Conservation (phyloP, 2,888 invertebrate species). For the Calliphora vomitoria region DNA sequence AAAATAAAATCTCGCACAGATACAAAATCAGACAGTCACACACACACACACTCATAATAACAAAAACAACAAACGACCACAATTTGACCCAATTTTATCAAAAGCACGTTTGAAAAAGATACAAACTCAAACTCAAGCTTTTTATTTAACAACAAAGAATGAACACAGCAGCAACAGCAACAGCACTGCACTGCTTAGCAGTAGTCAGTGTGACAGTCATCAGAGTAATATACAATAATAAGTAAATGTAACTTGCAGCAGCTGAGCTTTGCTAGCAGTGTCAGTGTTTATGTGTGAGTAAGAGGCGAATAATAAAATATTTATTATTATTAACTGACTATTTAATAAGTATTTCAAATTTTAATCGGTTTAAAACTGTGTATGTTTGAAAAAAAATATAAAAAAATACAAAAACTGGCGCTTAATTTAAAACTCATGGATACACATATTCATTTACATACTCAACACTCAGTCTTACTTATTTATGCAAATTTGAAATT, state of each 20-base stretch:
- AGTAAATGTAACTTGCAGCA: background rate
- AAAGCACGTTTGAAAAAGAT: conserved; percentile 66
- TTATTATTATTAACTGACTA: background rate
- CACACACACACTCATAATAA: conserved; percentile 23
- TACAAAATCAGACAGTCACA: background rate
- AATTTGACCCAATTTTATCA: conserved; percentile 72
- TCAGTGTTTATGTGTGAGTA: background rate
- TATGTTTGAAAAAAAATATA: background rate
- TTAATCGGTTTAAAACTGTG: conserved; percentile 1
- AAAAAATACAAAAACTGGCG: conserved; percentile 31
- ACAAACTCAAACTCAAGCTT: conserved; percentile 42
- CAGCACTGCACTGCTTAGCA: background rate
- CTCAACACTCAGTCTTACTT: background rate
- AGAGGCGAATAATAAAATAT: conserved; percentile 7
- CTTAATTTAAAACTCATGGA: background rate
- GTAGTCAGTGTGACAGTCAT: background rate
- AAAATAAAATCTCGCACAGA: background rate
- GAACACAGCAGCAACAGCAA: conserved; percentile 3
- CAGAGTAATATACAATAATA: background rate
- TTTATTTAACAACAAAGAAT: conserved; percentile 32
- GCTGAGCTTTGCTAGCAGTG: background rate
- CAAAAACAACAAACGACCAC: conserved; percentile 44
- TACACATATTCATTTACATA: background rate
- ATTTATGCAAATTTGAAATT: background rate
- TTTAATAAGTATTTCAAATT: background rate